Conservation (phyloP, 1,140 invertebrate species). For the Plutomurus gul region DNA sequence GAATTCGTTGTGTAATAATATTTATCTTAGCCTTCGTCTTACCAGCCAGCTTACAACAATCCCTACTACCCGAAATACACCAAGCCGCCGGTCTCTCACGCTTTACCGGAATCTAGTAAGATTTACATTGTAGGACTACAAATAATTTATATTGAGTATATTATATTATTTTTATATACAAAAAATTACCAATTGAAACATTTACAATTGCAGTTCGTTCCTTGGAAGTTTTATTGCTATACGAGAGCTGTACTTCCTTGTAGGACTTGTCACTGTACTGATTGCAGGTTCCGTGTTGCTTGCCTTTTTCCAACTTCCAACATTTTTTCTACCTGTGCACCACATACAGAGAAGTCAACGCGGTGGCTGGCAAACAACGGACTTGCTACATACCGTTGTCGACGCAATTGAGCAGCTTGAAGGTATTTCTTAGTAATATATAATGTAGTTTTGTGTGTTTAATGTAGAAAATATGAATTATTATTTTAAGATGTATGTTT, state of each 20-base stretch:
- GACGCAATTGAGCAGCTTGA: neutral
- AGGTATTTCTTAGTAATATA: neutral
- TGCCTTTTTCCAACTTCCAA: constrained; percentile 50
- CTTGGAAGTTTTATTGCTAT: constrained; percentile 49
- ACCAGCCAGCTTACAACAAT: too few species aligned
- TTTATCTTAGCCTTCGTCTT: too few species aligned
- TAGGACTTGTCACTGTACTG: constrained; percentile 39
- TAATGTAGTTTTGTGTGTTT: too few species aligned
- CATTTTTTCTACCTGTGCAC: constrained; percentile 49
- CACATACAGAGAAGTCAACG: constrained; percentile 37
- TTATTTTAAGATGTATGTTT: neutral
- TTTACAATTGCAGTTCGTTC: constrained; percentile 43
- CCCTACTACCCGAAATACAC: constrained; percentile 52
- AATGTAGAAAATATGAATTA: constrained; percentile 1
- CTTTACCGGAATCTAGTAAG: constrained; percentile 52
- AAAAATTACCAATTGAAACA: constrained; percentile 11
- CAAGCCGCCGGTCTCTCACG: constrained; percentile 45
- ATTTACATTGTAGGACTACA: neutral
- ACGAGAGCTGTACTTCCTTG: constrained; percentile 50
- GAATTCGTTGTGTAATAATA: too few species aligned
- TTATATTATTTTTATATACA: neutral
- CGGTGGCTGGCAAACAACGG: neutral
- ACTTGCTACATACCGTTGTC: neutral
- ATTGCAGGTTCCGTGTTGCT: constrained; percentile 48
- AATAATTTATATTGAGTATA: neutral